Evolutionary conservation across 2,888 invertebrate genomes (phyloP).

Genomic region (Drosophila fulvimacula): DNA sequence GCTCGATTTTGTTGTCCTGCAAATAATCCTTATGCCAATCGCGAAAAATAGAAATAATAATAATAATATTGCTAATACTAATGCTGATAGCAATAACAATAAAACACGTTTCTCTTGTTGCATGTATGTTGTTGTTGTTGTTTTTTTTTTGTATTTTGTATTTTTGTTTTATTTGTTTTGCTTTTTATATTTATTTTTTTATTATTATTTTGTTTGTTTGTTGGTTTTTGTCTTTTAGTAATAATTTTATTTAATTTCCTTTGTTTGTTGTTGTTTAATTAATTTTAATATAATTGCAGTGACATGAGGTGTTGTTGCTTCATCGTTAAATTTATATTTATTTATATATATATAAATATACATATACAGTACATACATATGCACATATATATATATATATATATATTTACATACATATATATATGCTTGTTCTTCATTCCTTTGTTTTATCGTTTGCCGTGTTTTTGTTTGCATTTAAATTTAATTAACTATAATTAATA

Average conservation of each 20-base stretch:
- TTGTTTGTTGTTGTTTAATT: constrained; percentile 79
- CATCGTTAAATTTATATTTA: constrained; percentile 68
- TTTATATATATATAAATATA: constrained; percentile 47
- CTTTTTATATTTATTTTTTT: constrained; percentile 28
- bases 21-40: constrained; percentile 4
- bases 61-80: background rate
- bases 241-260: constrained; percentile 76
- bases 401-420: constrained; percentile 28
- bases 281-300: constrained; percentile 83
- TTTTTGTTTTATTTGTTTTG: constrained; percentile 34
- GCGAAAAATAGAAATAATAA: background rate
- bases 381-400: constrained; percentile 36
- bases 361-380: constrained; percentile 25
- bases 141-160: constrained; percentile 35
- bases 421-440: constrained; percentile 28
- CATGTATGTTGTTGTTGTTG: constrained; percentile 53
- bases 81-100: constrained; percentile 20
- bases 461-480: constrained; percentile 63
- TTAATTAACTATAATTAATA: constrained; percentile 85
- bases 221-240: constrained; percentile 61
- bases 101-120: constrained; percentile 57
- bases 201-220: constrained; percentile 31
- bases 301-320: constrained; percentile 83
- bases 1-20: background rate
- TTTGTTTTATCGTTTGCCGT: constrained; percentile 31